Evolutionary conservation across 2,888 invertebrate genomes (phyloP), one percentile per base, ranked within the genome.

Genomic region (Latrodectus elegans): DNA sequence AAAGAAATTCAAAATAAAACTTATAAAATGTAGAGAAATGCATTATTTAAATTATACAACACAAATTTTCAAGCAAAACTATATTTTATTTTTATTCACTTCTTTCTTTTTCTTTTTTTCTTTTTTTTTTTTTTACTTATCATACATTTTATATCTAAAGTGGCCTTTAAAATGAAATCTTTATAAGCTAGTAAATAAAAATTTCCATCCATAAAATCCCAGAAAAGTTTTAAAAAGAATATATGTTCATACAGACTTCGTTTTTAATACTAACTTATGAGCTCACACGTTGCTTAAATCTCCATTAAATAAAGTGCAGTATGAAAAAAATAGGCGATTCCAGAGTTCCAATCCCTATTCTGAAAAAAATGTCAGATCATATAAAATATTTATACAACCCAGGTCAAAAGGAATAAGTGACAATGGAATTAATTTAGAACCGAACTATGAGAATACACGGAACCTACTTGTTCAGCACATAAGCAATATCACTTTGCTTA

Each of bases 251-350:
- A 87, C 86, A 87, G 86, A 87, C 86, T 87, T 87, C 86, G 73
- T 26, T 71, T 84, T 87, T 87, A 87, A 87, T 87, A 87, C 86
- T 87, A 87, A 87, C 86, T 87, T 86, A 86, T 86, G 85, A 70
- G 80, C 80, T 80, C 85, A 86, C 84, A 84, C 26, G 85, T 49
- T 80, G 80, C 80, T 64, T 86, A 78, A 80, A 81, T 84, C 84
- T 84, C 84, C 84, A 68, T 81, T 75, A 86, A 86, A 86, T 80
- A 78, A 87, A 87, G 86, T 81, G 86, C 86, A 80, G 86, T 87
- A 70, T 81, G 86, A 87, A 87, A 87, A 87, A 87, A 87, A 87
- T 87, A 76, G 86, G 72, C 81, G 77, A 75, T 77, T 82, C 81
- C 76, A 77, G 71, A 73, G 81, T 77, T 87, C 81, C 81, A 80